phyloP scores from a whole-genome alignment of 2,113 vertebrate species.

The Ciconia stormi region DNA sequence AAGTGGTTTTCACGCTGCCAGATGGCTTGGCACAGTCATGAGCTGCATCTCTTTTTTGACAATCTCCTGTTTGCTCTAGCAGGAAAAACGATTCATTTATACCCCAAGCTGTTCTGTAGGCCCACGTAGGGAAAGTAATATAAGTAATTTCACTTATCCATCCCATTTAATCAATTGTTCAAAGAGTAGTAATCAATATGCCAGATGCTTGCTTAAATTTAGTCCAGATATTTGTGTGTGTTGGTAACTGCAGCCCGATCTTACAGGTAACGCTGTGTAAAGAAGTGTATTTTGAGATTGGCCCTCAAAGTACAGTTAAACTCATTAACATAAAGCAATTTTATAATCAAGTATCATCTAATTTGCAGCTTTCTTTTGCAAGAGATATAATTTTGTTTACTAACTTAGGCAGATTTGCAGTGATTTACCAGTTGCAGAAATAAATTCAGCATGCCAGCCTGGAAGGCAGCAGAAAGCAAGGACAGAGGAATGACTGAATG shows the following conservation, averaged over 20 bases:
- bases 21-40: constrained; percentile 55
- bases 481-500: constrained; percentile 30
- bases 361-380: background rate
- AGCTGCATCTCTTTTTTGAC: constrained; percentile 73
- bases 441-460: constrained; percentile 32
- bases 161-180: background rate
- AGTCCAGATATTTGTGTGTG: background rate
- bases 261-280: background rate
- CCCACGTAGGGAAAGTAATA: background rate
- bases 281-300: background rate
- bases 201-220: background rate
- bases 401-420: constrained; percentile 8
- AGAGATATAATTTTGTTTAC: constrained; percentile 27
- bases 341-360: background rate
- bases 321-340: background rate
- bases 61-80: constrained; percentile 74
- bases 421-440: constrained; percentile 70
- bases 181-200: background rate
- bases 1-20: constrained; percentile 69
- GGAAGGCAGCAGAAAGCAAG: constrained; percentile 42
- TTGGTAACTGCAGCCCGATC: constrained; percentile 26
- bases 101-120: constrained; percentile 8
- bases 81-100: constrained; percentile 69
- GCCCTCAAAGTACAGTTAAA: background rate
- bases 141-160: constrained; percentile 12